Conservation (phyloP, 2,113 vertebrate species). For the Turdus rufiventris region DNA sequence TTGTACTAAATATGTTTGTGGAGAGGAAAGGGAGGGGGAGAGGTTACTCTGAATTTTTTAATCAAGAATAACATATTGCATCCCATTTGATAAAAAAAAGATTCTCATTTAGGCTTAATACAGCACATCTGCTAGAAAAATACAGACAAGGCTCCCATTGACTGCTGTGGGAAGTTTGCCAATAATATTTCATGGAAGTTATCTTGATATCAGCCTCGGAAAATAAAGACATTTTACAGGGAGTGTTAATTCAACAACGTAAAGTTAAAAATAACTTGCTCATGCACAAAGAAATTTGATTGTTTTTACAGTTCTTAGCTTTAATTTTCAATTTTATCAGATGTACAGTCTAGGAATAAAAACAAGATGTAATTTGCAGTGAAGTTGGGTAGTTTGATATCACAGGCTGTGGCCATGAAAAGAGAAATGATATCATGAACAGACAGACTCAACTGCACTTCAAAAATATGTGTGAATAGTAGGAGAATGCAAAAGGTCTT, state of each 20-base stretch:
- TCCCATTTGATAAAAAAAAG: not conserved
- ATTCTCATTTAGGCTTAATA: constrained; percentile 36
- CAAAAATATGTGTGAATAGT: not conserved
- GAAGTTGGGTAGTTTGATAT: not conserved
- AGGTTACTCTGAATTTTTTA: not conserved
- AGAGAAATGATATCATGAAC: not conserved
- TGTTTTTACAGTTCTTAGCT: not conserved
- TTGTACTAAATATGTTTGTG: not conserved
- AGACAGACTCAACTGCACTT: not conserved
- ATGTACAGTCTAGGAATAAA: not conserved
- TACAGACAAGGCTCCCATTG: constrained; percentile 38
- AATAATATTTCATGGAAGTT: constrained; percentile 44
- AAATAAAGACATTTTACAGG: constrained; percentile 30
- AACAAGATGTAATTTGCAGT: not conserved
- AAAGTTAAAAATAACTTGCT: not conserved
- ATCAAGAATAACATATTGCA: constrained; percentile 7
- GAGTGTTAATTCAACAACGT: not conserved
- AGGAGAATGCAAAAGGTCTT: not conserved
- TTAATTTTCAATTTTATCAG: not conserved
- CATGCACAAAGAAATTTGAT: not conserved
- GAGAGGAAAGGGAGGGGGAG: not conserved
- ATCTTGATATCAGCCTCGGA: not conserved
- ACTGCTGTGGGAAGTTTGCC: constrained; percentile 11
- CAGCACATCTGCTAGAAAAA: constrained; percentile 50
- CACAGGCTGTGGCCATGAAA: not conserved